These are phyloP conservation scores for Temnothorax curvispinosus DNA, from an alignment of 1,140 invertebrate species.

Conservation along the genomic window DNA sequence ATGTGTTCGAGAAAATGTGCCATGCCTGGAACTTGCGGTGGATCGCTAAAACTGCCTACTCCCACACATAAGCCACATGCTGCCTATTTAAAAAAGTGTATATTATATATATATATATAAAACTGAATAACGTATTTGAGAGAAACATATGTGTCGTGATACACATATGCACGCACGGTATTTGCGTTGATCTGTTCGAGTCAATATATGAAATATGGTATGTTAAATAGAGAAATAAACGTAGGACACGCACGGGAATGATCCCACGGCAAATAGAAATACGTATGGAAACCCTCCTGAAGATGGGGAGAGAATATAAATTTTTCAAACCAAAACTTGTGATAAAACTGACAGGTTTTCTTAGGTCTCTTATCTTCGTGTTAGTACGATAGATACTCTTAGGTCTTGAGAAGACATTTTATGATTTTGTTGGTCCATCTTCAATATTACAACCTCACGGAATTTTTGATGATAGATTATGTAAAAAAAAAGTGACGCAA, in stretches of 20 bases:
- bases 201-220: too few relatives aligned
- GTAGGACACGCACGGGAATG: neutral
- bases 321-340: neutral
- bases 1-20: slow-evolving; percentile 98
- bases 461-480: neutral
- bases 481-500: neutral
- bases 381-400: neutral
- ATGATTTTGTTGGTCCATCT: neutral
- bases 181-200: too few relatives aligned
- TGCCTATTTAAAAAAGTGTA: slow-evolving; percentile 84
- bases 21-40: slow-evolving; percentile 92
- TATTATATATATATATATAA: neutral
- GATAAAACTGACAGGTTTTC: neutral
- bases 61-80: slow-evolving; percentile 90
- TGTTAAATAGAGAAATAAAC: neutral
- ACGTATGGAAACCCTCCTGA: too few relatives aligned
- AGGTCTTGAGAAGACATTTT: neutral
- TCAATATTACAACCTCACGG: neutral
- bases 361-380: too few relatives aligned
- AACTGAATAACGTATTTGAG: neutral
- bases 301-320: too few relatives aligned
- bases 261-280: too few relatives aligned
- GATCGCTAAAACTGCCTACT: slow-evolving; percentile 91
- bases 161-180: too few relatives aligned
- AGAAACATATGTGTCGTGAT: too few relatives aligned